A percentile compares a stretch with the other conserved stretches of the same genome.
Evolutionary conservation across 2,888 invertebrate species (phyloP).

Genomic region (Acrobeloides nanus): DNA sequence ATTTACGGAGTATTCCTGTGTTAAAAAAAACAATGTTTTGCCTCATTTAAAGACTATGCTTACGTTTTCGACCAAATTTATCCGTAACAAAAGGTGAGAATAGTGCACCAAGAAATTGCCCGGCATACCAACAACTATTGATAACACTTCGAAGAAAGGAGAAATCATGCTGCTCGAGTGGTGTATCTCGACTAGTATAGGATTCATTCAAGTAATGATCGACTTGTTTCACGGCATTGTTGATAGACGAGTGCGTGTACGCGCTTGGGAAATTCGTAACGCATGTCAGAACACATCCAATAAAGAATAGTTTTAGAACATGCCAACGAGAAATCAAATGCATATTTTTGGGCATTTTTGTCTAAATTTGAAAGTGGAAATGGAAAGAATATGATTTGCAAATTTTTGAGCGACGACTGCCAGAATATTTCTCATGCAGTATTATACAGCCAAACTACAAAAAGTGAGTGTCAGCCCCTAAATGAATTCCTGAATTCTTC

Average conservation of each 20-base stretch:
- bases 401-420: too few relatives aligned
- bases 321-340: background rate
- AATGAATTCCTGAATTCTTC: too few relatives aligned
- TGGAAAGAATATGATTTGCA: too few relatives aligned
- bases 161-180: slow-evolving; percentile 29
- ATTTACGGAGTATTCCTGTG: too few relatives aligned
- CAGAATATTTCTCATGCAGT: too few relatives aligned
- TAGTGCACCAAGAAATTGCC: slow-evolving; percentile 42
- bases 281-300: slow-evolving; percentile 38
- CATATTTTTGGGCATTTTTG: too few relatives aligned
- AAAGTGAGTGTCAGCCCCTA: too few relatives aligned
- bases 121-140: slow-evolving; percentile 35
- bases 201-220: slow-evolving; percentile 39
- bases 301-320: slow-evolving; percentile 28
- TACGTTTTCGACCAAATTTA: slow-evolving; percentile 41
- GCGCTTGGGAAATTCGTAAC: slow-evolving; percentile 45
- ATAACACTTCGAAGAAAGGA: slow-evolving; percentile 13
- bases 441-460: too few relatives aligned
- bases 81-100: slow-evolving; percentile 41
- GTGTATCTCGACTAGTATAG: slow-evolving; percentile 29
- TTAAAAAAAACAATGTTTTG: too few relatives aligned
- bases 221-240: slow-evolving; percentile 42
- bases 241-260: slow-evolving; percentile 43
- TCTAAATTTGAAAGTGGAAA: too few relatives aligned
- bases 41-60: too few relatives aligned